A percentile compares a stretch with the other conserved stretches of the same genome.
phyloP scores from a whole-genome alignment of 2,888 invertebrate genomes.

The Lepidonotus clava region DNA sequence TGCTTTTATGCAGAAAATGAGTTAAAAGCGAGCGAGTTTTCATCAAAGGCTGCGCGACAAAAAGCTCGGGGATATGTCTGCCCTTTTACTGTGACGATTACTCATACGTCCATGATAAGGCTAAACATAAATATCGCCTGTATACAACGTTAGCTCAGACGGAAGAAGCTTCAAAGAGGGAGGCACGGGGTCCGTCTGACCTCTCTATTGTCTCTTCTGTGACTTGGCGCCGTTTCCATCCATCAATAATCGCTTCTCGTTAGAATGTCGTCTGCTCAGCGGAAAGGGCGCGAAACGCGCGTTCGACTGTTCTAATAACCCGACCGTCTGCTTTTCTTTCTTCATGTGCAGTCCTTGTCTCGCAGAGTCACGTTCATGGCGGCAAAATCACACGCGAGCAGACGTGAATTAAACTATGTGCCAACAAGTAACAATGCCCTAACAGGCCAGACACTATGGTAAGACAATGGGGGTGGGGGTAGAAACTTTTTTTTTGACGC shows the following conservation, averaged over 20 bases:
- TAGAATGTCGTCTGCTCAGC: conserved; percentile 4
- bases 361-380: background rate
- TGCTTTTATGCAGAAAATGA: conserved; percentile 12
- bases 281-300: conserved; percentile 6
- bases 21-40: background rate
- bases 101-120: background rate
- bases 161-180: background rate
- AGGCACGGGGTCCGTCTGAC: background rate
- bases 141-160: background rate
- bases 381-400: background rate
- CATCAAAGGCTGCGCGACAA: conserved; percentile 8
- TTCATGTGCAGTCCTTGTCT: background rate
- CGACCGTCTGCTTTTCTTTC: background rate
- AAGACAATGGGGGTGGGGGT: too few relatives aligned
- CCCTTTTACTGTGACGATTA: background rate
- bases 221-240: background rate
- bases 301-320: background rate
- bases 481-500: too few relatives aligned
- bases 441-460: too few relatives aligned
- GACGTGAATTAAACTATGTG: background rate
- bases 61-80: background rate
- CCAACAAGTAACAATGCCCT: too few relatives aligned
- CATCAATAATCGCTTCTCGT: conserved; percentile 15
- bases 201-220: background rate
- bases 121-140: conserved; percentile 15